phyloP scores from a whole-genome alignment of 2,797 vertebrate species.

The Sebastes cheni region DNA sequence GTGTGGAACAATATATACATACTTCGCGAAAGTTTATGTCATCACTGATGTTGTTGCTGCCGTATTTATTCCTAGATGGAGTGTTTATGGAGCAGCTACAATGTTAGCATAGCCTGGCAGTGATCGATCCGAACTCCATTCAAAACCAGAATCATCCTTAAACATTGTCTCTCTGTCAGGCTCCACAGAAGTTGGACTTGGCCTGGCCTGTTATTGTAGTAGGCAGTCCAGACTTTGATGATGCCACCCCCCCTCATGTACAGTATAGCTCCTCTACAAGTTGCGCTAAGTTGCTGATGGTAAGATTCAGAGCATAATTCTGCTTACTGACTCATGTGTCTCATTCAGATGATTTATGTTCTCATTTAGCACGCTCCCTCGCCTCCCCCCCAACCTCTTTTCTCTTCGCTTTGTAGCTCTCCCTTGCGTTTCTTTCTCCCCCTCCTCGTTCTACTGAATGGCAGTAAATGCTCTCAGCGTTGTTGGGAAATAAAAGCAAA shows the following conservation, averaged over 20 bases:
- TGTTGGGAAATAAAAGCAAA: conserved; percentile 19
- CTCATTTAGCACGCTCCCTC: conserved; percentile 47
- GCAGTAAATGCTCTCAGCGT: conserved; percentile 7
- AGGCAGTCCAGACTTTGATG: background rate
- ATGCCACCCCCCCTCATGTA: background rate
- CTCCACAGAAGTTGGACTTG: background rate
- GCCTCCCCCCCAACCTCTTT: conserved; percentile 5
- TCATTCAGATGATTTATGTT: conserved; percentile 71
- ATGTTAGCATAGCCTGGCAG: no score
- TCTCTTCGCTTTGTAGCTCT: background rate
- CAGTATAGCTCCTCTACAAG: background rate
- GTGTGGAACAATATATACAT: no score
- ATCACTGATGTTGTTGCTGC: no score
- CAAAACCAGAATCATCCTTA: background rate
- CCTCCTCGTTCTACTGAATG: background rate
- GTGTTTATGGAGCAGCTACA: no score
- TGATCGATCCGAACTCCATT: no score
- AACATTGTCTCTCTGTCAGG: background rate
- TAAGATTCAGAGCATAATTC: conserved; percentile 38
- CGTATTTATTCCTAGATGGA: no score
- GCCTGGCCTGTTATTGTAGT: background rate
- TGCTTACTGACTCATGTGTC: conserved; percentile 57
- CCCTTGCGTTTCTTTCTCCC: background rate
- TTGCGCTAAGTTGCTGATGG: background rate
- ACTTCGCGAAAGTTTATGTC: no score